Base-by-base conservation (phyloP, 2,113 vertebrate species). In the Epinephelus lanceolatus region DNA sequence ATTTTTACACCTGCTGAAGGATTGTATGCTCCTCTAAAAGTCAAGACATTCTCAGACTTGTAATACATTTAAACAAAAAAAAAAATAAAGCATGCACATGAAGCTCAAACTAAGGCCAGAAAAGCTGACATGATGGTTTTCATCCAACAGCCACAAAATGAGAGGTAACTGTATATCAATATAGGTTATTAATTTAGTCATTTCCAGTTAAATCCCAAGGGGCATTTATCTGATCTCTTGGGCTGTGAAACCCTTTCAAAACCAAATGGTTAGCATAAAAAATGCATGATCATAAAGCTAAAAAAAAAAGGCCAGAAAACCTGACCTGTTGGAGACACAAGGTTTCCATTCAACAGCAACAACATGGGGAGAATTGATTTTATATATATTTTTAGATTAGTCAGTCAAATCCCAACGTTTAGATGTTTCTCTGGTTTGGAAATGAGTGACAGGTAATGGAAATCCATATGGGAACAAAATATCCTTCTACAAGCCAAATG, bases 21-120 rank as follows among this genome's bases (percentile, higher is more conserved):
- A 47, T 33, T 55, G 25, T 19, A 27, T 27, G 25, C 42, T 25
- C 21, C 65, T 60, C 10, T 69, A 14, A 69, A 59, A 73, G 45
- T 62, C 42, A 1, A 27, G 23, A 60, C 23, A 71, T 76, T 82
- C n/a, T 71, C 60, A 72, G 15, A 30, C 10, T 11, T 80, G 19
- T 47, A 49, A 80, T 73, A 73, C 5, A 11, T 2, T 23, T 27
- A 37, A 2, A 47, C 33, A 57, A 30, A 2, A 12, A 25, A 25
- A 25, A 51, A 61, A 52, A 61, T 6, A 74, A 17, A 23, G 4
- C 2, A 18, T 49, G 55, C 19, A 51, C 59, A 52, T 40, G 0
- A 63, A 19, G 33, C 21, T 53, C 47, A 76, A 49, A 49, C 6
- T 15, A 2, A 60, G 42, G 19, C 40, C n/a, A 21, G 5, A 56